Percentiles rank a stretch among this genome's conserved stretches.
These are phyloP conservation scores for Gobius niger DNA, from an alignment of 2,113 vertebrate genomes.

Conservation along the genomic window DNA sequence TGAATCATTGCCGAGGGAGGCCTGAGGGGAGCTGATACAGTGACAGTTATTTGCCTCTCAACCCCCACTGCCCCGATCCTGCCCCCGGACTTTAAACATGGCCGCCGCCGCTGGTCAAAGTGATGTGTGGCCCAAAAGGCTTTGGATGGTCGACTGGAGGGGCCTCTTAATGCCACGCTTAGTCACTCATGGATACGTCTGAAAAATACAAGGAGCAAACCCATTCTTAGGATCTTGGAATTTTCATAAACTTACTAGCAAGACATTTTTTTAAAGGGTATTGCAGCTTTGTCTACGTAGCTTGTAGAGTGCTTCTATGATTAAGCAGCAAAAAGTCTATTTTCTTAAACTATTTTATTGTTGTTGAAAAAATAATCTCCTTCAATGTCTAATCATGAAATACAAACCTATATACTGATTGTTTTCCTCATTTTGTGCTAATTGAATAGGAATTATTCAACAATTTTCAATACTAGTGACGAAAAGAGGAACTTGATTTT, in stretches of 20 bases:
- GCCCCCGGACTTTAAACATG: conserved; percentile 43
- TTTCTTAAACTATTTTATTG: no score
- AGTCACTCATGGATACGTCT: conserved; percentile 16
- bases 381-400: no score
- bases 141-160: conserved; percentile 6
- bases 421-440: background rate
- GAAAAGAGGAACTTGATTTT: background rate
- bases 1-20: conserved; percentile 35
- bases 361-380: background rate
- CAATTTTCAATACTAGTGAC: background rate
- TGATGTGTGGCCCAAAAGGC: conserved; percentile 37
- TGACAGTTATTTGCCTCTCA: conserved; percentile 42
- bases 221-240: background rate
- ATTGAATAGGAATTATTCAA: background rate
- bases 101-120: conserved; percentile 50
- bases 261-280: no score
- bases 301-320: no score
- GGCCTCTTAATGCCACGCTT: conserved; percentile 25
- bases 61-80: conserved; percentile 26
- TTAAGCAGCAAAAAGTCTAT: no score
- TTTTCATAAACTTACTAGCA: no score
- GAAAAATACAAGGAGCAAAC: conserved; percentile 7
- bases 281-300: no score
- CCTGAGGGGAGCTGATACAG: conserved; percentile 15
- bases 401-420: no score